A percentile compares a stretch with the other conserved stretches of the same genome.
phyloP scores from a whole-genome alignment of 2,113 vertebrate species.

The Pipra filicauda region DNA sequence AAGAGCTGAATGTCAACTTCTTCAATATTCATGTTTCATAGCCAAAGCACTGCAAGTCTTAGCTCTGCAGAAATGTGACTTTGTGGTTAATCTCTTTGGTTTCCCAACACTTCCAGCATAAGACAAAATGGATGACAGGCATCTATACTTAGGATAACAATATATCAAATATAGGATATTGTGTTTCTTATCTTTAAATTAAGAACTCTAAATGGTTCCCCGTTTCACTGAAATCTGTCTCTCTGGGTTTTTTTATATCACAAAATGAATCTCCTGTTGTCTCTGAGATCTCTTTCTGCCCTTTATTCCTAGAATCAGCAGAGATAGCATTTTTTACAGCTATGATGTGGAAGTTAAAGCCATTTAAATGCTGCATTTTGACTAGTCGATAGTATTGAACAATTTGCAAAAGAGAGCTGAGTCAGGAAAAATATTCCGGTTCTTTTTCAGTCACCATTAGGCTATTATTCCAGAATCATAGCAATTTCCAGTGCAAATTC shows the following conservation, averaged over 20 bases:
- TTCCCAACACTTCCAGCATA: not conserved
- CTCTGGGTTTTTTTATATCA: not conserved
- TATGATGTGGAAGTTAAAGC: not conserved
- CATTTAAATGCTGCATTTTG: slow-evolving; percentile 15
- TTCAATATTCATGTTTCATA: not conserved
- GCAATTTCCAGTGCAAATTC: not conserved
- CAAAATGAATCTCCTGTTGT: not conserved
- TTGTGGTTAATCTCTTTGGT: slow-evolving; percentile 3
- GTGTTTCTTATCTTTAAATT: slow-evolving; percentile 24
- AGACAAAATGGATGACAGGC: not conserved
- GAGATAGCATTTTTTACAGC: not conserved
- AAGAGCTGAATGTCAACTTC: not conserved
- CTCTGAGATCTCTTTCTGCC: not conserved
- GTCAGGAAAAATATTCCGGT: not conserved
- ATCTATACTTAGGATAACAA: slow-evolving; percentile 1
- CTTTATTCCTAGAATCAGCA: not conserved
- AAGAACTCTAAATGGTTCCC: not conserved
- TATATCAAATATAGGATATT: not conserved
- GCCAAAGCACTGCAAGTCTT: not conserved
- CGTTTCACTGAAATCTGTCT: not conserved
- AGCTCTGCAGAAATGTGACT: not conserved
- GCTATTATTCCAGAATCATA: not conserved
- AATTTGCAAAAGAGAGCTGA: not conserved
- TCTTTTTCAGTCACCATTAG: not conserved
- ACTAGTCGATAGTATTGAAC: slow-evolving; percentile 23